Base-by-base conservation (phyloP, 2,888 invertebrate species). In the Heliconius ethilla region DNA sequence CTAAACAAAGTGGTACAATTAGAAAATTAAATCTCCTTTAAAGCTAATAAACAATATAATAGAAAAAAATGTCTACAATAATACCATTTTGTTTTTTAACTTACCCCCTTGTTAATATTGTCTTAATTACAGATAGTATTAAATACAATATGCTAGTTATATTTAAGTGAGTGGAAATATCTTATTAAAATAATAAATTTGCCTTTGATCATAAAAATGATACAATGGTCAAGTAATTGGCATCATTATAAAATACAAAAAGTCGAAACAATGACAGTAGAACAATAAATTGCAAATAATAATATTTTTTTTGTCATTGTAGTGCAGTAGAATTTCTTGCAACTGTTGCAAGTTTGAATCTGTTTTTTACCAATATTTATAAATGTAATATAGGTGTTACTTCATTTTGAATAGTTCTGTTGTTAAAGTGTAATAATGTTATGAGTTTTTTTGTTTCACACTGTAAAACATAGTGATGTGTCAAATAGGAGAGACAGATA, bases 51-150 rank as follows among this genome's bases (percentile, higher is more conserved):
- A 22, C 9, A 22, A 22, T 55, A 55, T 55, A 10, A 55, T 10
- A 22, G 22, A n/a, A 55, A 55, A 55, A 18, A n/a, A 55, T 3
- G 9, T 22, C 18, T 18, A 51, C 6, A 51, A 51, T 51, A 51
- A 51, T 18, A 51, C 18, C 6, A 40, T 40, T 25, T 13, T 69
- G 15, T n/a, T 25, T 40, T 25, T 69, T 40, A 40, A 69, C 25
- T n/a, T 69, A 25, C 67, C 40, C 67, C 40, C 25, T 67, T 67
- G 67, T 40, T 69, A 25, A n/a, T 25, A 40, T 40, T 40, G 25
- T 69, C 40, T 40, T 40, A 67, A 67, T 67, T 65, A 65, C 66
- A 22, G 33, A 22, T 33, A 10, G 22, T 33, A 66, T 66, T n/a
- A 37, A 22, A 66, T 10, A 65, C 65, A 22, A 18, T 29, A 65